Evolutionary conservation across 2,797 vertebrate genomes (phyloP).

Genomic region (Mormyrops attenuatus): DNA sequence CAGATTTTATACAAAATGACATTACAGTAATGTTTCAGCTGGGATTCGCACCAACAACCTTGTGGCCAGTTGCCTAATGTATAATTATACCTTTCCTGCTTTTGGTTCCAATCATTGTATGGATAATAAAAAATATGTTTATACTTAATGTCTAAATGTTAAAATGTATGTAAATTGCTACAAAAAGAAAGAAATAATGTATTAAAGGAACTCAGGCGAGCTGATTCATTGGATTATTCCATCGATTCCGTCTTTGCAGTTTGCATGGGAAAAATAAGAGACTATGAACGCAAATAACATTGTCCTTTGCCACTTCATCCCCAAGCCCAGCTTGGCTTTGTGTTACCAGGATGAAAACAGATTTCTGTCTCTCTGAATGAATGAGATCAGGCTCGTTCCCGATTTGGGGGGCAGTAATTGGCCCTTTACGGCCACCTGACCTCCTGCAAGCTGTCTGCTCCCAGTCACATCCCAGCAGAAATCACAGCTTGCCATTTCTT

Average conservation of each 20-base stretch:
- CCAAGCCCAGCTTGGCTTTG: neutral
- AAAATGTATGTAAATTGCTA: neutral
- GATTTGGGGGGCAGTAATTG: slow-evolving; percentile 39
- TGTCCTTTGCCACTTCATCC: neutral
- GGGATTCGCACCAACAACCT: neutral
- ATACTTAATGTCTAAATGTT: neutral
- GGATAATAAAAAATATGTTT: neutral
- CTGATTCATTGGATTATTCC: neutral
- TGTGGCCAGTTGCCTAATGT: neutral
- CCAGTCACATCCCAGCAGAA: slow-evolving; percentile 22
- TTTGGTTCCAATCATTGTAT: neutral
- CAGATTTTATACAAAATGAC: neutral
- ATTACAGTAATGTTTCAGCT: neutral
- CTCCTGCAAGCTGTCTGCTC: slow-evolving; percentile 33
- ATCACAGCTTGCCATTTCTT: slow-evolving; percentile 8
- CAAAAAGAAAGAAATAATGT: neutral
- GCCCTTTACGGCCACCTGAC: slow-evolving; percentile 42
- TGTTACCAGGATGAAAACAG: neutral
- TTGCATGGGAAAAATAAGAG: neutral
- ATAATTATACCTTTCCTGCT: neutral
- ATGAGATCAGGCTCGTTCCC: neutral
- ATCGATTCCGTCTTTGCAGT: neutral
- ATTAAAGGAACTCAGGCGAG: neutral
- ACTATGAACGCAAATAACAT: neutral
- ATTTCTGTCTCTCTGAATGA: neutral